Base-by-base conservation (phyloP, 2,113 vertebrate species). In the Epinephelus cyanopodus region DNA sequence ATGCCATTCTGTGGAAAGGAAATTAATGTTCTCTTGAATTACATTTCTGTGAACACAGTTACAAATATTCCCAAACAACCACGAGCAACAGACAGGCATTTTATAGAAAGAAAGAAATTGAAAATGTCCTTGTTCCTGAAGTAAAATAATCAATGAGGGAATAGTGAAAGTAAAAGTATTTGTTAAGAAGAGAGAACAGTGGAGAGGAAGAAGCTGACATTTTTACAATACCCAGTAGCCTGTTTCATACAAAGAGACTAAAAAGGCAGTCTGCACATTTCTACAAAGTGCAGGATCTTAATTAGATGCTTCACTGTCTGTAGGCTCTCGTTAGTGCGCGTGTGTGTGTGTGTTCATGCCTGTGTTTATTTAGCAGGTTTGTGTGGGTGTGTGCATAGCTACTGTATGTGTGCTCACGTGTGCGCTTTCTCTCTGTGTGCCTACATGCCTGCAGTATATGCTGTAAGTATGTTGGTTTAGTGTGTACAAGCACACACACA, bases 281-380 rank as follows among this genome's bases (percentile, higher is more conserved):
- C 85, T 82, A 48, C 78, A 82, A 82, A 83, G 74, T 85, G 67
- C 80, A 79, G 66, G 27, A 19, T 83, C 88, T 88, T 90, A 89
- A 93, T 93, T 88, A 89, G 84, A 83, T 74, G 74, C 81, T 77
- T 83, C 42, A 45, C 72, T 86, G 72, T 87, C 80, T 89, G 75
- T 39, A 65, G 80, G 57, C 77, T 81, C 61, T 77, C 58, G 50
- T 89, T 70, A 83, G 80, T 7, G 66, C 11, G 81, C 71, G 77
- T 64, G 69, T 73, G 68, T 74, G 67, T 80, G 17, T 50, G 5
- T 74, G 45, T 21, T 5, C 58, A 23, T 58, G 4, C 84, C 15
- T 68, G 61, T 77, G 67, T 82, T 77, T 85, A 81, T 84, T 64
- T 45, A 81, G 47, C 79, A 76, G 57, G 52, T 82, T 39, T 81